Base-by-base conservation (phyloP, 2,797 vertebrate genomes). In the Argyrosomus regius region DNA sequence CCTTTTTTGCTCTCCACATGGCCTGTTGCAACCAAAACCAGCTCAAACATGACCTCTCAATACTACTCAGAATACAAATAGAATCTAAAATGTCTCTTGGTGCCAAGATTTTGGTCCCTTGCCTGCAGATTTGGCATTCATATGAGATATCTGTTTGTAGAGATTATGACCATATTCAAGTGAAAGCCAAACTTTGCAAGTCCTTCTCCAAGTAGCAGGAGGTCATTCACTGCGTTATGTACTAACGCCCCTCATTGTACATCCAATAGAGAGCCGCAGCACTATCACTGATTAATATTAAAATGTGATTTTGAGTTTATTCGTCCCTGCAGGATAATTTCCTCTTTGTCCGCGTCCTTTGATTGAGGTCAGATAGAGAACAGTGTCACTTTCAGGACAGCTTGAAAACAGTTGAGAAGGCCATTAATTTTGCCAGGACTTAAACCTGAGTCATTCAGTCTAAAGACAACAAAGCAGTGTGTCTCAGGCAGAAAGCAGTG, bases 241-340 rank as follows among this genome's bases (percentile, higher is more conserved):
- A 35, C 28, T 46, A 46, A 61, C 76, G 48, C 16, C 17, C 17
- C 13, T 76, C 46, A 62, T 16, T 66, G 72, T 39, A 43, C 46
- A 56, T 64, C 67, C 53, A 49, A 49, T 14, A 59, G 61, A 78
- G 60, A 75, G 24, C 73, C 45, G 48, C 17, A 50, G 50, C 48
- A 53, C 53, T 43, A 45, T 31, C 9, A 17, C 78, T 61, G 77
- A 78, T 76, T 59, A 78, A 69, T 52, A 81, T 76, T 45, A 56
- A 53, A 81, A 20, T 63, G 63, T 43, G 31, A 71, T 45, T 39
- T 39, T 39, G 8, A 26, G 66, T 77, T 82, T 72, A 80, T 71
- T 72, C 54, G 61, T 83, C 72, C 39, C 53, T 31, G 70, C 43
- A 46, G 85, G 31, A 72, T 65, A 6, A 69, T 80, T 85, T 83